Percentiles rank a stretch among this genome's conserved stretches.
phyloP scores from a whole-genome alignment of 2,888 invertebrate genomes.

The Lypha dubia region DNA sequence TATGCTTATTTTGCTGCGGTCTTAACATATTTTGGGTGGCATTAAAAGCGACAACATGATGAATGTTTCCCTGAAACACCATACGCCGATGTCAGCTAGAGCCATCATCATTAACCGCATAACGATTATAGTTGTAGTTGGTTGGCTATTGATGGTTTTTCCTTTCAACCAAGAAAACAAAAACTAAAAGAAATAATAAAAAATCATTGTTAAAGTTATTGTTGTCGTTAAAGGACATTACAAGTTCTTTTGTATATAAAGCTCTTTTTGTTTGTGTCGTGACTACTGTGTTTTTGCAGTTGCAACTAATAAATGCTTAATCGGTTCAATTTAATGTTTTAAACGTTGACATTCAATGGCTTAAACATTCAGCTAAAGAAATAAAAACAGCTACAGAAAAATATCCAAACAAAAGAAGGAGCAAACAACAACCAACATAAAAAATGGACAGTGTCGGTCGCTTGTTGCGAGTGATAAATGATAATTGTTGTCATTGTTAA shows the following conservation, averaged over 20 bases:
- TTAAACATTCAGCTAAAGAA: background rate
- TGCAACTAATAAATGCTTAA: constrained; percentile 65
- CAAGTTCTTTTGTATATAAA: constrained; percentile 45
- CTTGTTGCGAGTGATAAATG: constrained; percentile 65
- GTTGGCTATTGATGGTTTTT: constrained; percentile 21
- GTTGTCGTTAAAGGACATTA: constrained; percentile 53
- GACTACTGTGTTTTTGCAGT: constrained; percentile 51
- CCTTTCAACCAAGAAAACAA: background rate
- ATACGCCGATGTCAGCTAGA: constrained; percentile 29
- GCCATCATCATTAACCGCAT: constrained; percentile 39
- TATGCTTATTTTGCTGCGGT: background rate
- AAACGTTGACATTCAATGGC: constrained; percentile 62
- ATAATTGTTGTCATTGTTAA: constrained; percentile 64
- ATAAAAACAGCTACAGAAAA: background rate
- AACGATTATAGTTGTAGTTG: constrained; percentile 11
- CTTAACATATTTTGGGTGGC: constrained; percentile 61
- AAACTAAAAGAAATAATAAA: background rate
- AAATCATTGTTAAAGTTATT: constrained; percentile 1
- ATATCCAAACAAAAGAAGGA: constrained; percentile 5
- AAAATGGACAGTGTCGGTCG: constrained; percentile 31
- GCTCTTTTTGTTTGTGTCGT: constrained; percentile 33
- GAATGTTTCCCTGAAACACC: constrained; percentile 42
- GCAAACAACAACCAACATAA: constrained; percentile 4
- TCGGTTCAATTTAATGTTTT: constrained; percentile 56
- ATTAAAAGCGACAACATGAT: constrained; percentile 59